Evolutionary conservation across 2,888 invertebrate species (phyloP), one percentile per base, ranked within the genome.

Genomic region (Caenorhabditis sinica): DNA sequence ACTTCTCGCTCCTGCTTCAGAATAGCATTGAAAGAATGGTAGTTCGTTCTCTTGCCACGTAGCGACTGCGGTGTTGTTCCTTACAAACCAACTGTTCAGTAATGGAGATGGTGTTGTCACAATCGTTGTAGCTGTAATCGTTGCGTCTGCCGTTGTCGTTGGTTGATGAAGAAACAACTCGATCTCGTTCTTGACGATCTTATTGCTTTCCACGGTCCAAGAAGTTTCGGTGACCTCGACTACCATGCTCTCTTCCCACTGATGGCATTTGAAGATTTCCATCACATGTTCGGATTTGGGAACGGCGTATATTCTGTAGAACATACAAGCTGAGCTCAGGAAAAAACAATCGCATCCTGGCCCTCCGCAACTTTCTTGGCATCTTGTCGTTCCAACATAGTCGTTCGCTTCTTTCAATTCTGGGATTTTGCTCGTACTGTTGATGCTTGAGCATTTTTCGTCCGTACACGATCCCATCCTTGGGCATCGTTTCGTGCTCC

Each of bases 281-380:
- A 49, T 60, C 1, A 66, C 5, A 1, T 56, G 17, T 6, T 61
- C 45, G 4, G 72, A 23, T 40, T 25, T 2, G 3, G 73, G 63
- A 4, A 20, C 53, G 1, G 72, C 73, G 49, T 80, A 72, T 28
- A 63, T 72, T 40, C 73, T 36, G 40, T 63, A 72, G 51, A 80
- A 80, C 5, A 80, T 9, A 17, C 80, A 80, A 20, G 40, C 80
- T 5, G 72, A 72, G 45, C 63, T 63, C 3, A 43, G 56, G 65
- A 56, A 71, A 28, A 71, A 71, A 56, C 80, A 80, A 11, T 45
- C 72, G 15, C 80, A 80, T 33, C 65, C 72, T 30, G 65, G 30
- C 51, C 73, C 61, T 65, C 72, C 71, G 30, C 80, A 80, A 20
- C 72, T 65, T 25, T 60, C 72, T 5, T 28, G 30, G 28, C 80